A percentile compares a stretch with the other conserved stretches of the same genome.
These are phyloP conservation scores for Noctua pronuba DNA, from an alignment of 2,888 invertebrate genomes.

Conservation along the genomic window DNA sequence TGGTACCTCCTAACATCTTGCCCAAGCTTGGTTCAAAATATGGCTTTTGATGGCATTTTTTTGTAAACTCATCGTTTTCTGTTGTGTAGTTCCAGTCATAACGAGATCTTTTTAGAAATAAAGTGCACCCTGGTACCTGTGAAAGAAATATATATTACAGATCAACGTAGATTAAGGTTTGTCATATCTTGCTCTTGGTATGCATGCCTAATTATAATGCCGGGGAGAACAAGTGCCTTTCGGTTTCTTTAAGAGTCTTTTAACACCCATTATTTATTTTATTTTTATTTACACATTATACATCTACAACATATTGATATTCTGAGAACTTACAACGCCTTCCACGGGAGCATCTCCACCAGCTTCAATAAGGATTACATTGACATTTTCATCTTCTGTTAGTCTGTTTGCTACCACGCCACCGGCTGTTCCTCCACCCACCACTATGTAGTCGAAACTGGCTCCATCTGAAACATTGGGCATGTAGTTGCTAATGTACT, in stretches of 20 bases:
- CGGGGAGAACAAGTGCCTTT: too few species aligned
- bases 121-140: slow-evolving; percentile 44
- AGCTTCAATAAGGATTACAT: slow-evolving; percentile 88
- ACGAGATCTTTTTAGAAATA: slow-evolving; percentile 46
- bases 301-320: background rate
- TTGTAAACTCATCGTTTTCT: slow-evolving; percentile 26
- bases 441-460: slow-evolving; percentile 57
- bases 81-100: slow-evolving; percentile 58
- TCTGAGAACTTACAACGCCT: slow-evolving; percentile 42
- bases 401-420: slow-evolving; percentile 64
- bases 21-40: slow-evolving; percentile 37
- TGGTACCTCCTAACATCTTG: slow-evolving; percentile 90
- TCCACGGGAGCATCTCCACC: slow-evolving; percentile 74
- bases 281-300: too few species aligned
- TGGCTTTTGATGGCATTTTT: slow-evolving; percentile 46
- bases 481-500: too few species aligned
- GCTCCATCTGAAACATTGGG: slow-evolving; percentile 53
- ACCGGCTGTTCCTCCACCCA: slow-evolving; percentile 65
- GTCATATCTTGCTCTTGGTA: background rate
- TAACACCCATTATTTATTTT: background rate
- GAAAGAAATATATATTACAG: background rate
- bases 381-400: slow-evolving; percentile 51
- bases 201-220: background rate
- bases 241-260: too few species aligned
- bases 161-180: too few species aligned